Evolutionary conservation across 2,113 vertebrate species (phyloP).

Genomic region (Nicator chloris): DNA sequence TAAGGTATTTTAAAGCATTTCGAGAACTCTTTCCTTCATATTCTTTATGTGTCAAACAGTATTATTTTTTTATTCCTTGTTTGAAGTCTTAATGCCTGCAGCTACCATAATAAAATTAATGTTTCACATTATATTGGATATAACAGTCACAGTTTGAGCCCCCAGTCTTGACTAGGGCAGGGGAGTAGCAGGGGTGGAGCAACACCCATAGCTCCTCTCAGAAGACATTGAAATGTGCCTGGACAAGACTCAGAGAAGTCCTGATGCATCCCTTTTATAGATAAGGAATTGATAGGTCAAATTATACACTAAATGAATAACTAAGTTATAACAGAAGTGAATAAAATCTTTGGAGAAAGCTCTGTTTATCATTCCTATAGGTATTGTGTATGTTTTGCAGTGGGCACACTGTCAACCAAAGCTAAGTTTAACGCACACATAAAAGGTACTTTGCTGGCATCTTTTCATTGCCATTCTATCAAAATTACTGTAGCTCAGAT

Average conservation of each 20-base stretch:
- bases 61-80: neutral
- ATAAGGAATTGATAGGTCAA: slow-evolving; percentile 20
- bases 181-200: neutral
- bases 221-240: neutral
- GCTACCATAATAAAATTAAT: neutral
- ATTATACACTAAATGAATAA: neutral
- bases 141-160: neutral
- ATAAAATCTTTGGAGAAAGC: neutral
- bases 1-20: neutral
- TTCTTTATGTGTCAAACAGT: neutral
- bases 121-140: neutral
- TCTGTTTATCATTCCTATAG: slow-evolving; percentile 39
- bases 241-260: neutral
- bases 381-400: slow-evolving; percentile 47
- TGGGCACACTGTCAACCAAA: slow-evolving; percentile 55
- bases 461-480: slow-evolving; percentile 33
- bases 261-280: neutral
- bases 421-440: slow-evolving; percentile 21
- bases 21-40: neutral
- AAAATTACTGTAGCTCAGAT: slow-evolving; percentile 45
- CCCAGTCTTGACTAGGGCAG: neutral
- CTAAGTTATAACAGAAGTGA: neutral
- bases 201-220: neutral
- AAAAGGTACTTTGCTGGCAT: slow-evolving; percentile 43
- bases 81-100: neutral